A percentile compares a stretch with the other conserved stretches of the same genome.
phyloP scores from a whole-genome alignment of 2,113 vertebrate genomes.

The Apodemus speciosus region DNA sequence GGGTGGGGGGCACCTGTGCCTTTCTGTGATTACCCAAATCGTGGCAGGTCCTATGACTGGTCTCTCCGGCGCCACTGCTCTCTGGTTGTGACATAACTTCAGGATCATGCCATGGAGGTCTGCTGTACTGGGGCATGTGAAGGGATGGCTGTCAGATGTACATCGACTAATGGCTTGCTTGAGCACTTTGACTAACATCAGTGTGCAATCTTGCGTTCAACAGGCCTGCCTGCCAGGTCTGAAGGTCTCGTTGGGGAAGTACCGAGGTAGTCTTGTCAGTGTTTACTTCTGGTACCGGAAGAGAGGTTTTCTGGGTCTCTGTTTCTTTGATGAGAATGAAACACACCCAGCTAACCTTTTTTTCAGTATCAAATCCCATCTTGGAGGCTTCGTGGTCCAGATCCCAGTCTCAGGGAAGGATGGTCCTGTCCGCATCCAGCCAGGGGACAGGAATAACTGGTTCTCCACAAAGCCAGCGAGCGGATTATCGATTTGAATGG shows the following conservation, averaged over 20 bases:
- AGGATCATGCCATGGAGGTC: not conserved
- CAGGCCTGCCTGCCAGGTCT: not conserved
- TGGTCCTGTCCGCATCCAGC: not conserved
- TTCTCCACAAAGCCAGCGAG: not conserved
- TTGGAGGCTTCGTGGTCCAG: not conserved
- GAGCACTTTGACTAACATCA: not conserved
- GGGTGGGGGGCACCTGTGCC: slow-evolving; percentile 1
- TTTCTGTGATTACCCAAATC: not conserved
- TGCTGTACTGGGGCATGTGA: not conserved
- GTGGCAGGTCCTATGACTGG: not conserved
- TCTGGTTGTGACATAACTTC: not conserved
- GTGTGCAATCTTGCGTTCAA: not conserved
- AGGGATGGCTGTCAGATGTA: not conserved
- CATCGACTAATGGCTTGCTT: fast-evolving
- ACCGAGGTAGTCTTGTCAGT: not conserved
- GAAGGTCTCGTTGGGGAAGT: not conserved
- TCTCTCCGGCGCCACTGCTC: fast-evolving
- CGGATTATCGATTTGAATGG: not conserved
- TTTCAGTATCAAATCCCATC: slow-evolving; percentile 53
- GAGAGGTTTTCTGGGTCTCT: slow-evolving; percentile 67
- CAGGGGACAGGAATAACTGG: not conserved
- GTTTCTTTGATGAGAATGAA: slow-evolving; percentile 64
- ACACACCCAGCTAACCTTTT: slow-evolving; percentile 64
- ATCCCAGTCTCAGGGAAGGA: not conserved
- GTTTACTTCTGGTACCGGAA: slow-evolving; percentile 23